These are phyloP conservation scores for Heliconius nattereri DNA, from an alignment of 1,140 invertebrate species.

Conservation along the genomic window DNA sequence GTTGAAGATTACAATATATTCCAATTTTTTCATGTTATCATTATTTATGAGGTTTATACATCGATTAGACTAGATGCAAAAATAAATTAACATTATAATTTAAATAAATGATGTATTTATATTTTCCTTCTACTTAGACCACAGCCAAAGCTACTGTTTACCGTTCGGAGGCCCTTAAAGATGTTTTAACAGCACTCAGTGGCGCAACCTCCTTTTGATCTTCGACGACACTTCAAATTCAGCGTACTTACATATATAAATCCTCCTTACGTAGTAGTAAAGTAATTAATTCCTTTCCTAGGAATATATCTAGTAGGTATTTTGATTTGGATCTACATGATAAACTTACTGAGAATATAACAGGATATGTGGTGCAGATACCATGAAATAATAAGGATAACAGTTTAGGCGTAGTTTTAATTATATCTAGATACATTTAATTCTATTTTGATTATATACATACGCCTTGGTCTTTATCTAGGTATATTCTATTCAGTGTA, in stretches of 20 bases:
- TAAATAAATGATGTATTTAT: background rate
- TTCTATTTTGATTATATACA: background rate
- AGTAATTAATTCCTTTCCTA: conserved; percentile 24
- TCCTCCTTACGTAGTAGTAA: conserved; percentile 34
- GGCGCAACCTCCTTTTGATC: conserved; percentile 66
- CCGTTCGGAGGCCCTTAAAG: conserved; percentile 69
- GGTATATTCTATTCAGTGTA: no score
- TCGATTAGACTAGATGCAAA: background rate
- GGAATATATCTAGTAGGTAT: conserved; percentile 15
- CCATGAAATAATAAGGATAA: background rate
- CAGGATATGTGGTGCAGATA: background rate
- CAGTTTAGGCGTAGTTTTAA: background rate
- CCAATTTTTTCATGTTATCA: no score
- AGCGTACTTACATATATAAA: conserved; percentile 36
- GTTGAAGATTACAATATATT: no score
- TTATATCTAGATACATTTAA: background rate
- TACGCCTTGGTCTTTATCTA: no score
- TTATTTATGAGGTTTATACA: no score
- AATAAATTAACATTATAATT: background rate
- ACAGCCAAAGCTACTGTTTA: conserved; percentile 66
- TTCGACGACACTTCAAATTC: conserved; percentile 67
- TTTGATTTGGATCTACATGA: conserved; percentile 21
- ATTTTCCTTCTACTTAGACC: conserved; percentile 39
- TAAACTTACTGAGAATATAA: background rate
- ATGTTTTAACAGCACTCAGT: conserved; percentile 69